These are phyloP conservation scores for Crax fasciolata DNA, from an alignment of 2,797 vertebrate species.

Conservation along the genomic window DNA sequence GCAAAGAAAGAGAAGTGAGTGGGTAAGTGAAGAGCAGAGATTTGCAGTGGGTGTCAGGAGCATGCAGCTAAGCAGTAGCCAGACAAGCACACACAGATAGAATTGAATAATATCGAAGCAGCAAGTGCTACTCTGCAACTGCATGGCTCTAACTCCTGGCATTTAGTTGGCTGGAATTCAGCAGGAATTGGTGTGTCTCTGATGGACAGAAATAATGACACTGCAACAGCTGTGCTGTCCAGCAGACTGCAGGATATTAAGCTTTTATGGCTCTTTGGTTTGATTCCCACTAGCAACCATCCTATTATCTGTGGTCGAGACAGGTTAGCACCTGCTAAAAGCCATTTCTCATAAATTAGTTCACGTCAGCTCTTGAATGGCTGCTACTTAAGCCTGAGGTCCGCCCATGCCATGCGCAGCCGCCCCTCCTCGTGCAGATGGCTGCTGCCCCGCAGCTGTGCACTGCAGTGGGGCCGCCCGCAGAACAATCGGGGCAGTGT, in stretches of 20 bases:
- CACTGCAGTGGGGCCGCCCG: not conserved
- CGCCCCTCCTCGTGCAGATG: constrained; percentile 68
- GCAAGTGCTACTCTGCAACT: not conserved
- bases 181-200: not conserved
- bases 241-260: constrained; percentile 43
- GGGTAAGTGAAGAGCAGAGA: not conserved
- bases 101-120: not conserved
- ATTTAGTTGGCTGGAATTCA: constrained; percentile 7
- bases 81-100: not conserved
- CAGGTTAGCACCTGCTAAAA: constrained; percentile 86
- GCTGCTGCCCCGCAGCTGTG: constrained; percentile 77
- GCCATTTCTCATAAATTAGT: constrained; percentile 82
- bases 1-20: not conserved
- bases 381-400: constrained; percentile 29
- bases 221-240: constrained; percentile 77
- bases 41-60: constrained; percentile 4
- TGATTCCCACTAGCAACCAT: constrained; percentile 64
- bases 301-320: constrained; percentile 74
- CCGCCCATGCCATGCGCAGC: not conserved
- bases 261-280: constrained; percentile 60
- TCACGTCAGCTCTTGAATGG: constrained; percentile 71
- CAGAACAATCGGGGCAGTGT: constrained; percentile 75
- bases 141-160: not conserved
- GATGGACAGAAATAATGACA: constrained; percentile 36
- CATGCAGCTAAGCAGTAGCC: not conserved